Evolutionary conservation across 2,888 invertebrate species (phyloP).

Genomic region (Limnephilus lunatus): DNA sequence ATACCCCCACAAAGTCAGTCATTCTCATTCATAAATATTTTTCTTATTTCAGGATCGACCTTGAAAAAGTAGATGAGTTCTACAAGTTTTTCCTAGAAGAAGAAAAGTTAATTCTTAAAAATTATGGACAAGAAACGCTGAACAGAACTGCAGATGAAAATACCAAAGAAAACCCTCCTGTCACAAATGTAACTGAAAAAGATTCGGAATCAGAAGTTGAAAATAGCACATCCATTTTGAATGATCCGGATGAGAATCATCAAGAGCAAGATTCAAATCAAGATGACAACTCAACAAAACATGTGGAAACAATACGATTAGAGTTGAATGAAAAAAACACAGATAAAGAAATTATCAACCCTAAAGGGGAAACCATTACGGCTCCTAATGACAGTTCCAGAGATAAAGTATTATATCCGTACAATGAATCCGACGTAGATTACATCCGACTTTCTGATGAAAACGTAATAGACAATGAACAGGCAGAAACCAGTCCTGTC

Average conservation of each 20-base stretch:
- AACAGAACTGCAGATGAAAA: conserved; percentile 38
- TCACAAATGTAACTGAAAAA: conserved; percentile 13
- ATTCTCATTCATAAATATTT: neutral
- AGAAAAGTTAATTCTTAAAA: conserved; percentile 67
- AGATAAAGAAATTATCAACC: conserved; percentile 66
- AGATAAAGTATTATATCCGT: conserved; percentile 65
- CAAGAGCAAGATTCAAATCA: conserved; percentile 55
- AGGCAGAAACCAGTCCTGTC: conserved; percentile 65
- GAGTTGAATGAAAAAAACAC: conserved; percentile 66
- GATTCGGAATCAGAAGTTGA: conserved; percentile 14
- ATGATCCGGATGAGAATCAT: conserved; percentile 27
- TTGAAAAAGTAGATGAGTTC: conserved; percentile 75
- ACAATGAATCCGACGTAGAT: conserved; percentile 67
- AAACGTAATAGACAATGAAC: conserved; percentile 67
- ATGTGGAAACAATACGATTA: conserved; percentile 65
- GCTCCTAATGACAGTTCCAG: conserved; percentile 61
- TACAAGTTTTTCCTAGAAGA: conserved; percentile 76
- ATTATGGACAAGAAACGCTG: conserved; percentile 38
- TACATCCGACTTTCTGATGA: conserved; percentile 70
- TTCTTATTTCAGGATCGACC: conserved; percentile 72
- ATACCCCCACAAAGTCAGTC: too few relatives aligned
- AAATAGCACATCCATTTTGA: neutral
- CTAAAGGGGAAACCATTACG: conserved; percentile 64
- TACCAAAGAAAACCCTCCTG: conserved; percentile 13
- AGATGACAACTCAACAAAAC: conserved; percentile 65